Evolutionary conservation across 1,140 invertebrate genomes (phyloP), one percentile per base, ranked within the genome.

Genomic region (Atta texana): DNA sequence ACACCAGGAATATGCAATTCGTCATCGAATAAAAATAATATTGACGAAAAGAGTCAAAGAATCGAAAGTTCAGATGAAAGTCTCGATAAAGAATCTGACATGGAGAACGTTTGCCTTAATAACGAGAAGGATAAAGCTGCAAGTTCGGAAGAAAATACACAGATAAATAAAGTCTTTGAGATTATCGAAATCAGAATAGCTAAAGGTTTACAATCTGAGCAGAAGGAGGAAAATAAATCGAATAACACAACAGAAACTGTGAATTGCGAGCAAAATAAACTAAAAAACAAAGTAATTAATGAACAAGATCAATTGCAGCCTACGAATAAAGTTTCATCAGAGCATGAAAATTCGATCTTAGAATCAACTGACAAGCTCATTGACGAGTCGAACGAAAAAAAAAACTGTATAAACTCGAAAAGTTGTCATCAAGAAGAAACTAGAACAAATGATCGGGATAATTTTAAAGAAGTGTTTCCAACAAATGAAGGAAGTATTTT

Each of bases 111-210:
- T 31, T 21, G 39, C 4, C 7, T 3, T 14, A 75, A 74, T 5
- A 49, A 69, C 24, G 69, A 88, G 10, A 61, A 72, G 31, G 68
- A 66, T 2, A 63, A 89, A 24, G 28, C 34, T 8, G 76, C 51
- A 8, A 53, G 10, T 44, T 64, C 3, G 28, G 61, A 3, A 31
- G 75, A 78, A 44, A n/a, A 31, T 21, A 1, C 34, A 3, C 53
- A 53, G 68, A 93, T 85, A 8, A 93, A 94, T 55, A 94, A 93
- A 66, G 85, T 92, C 0, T 12, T 93, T 18, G 93, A 94, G 64
- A 94, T 93, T 12, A 92, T 94, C 5, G 93, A 94, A 61, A 92
- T 93, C 80, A 90, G 88, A 85, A 90, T 88, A 68, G 82, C 80
- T 71, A 93, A 63, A 49, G 81, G 85, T 51, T 55, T 87, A 12